Evolutionary conservation across 53 echinoderm and acorn worm species (phyloP).

Genomic region (Echinometra lucunter): DNA sequence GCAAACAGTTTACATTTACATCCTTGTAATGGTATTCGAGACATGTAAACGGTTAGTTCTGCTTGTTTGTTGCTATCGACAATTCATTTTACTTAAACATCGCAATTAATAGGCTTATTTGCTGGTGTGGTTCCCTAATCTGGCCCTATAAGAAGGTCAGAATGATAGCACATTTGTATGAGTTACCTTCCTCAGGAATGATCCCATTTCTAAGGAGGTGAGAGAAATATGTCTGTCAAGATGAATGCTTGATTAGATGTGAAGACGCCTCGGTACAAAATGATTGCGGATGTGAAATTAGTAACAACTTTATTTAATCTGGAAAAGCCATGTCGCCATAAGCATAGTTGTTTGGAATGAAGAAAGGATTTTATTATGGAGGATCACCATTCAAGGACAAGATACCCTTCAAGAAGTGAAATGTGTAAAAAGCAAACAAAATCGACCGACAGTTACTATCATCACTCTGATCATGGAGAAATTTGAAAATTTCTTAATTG

Average conservation of each 20-base stretch:
- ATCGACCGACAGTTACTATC: not conserved
- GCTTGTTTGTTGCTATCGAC: not conserved
- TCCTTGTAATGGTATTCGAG: not conserved
- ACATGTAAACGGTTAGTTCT: not conserved
- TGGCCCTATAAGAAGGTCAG: not conserved
- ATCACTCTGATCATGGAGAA: not conserved
- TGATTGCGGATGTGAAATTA: not conserved
- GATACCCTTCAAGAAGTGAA: not conserved
- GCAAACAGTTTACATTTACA: not conserved
- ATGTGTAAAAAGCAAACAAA: slow-evolving; percentile 6
- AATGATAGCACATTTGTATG: not conserved
- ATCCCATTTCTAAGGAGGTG: not conserved
- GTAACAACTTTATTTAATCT: not conserved
- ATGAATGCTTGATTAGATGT: not conserved
- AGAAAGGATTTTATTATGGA: not conserved
- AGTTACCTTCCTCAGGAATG: not conserved
- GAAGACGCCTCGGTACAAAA: not conserved
- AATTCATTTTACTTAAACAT: not conserved
- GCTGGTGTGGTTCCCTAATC: not conserved
- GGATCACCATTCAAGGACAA: not conserved
- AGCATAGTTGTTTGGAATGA: not conserved
- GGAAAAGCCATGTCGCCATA: not conserved
- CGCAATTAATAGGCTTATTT: not conserved
- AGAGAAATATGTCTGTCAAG: not conserved
- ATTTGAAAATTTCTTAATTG: not conserved